Conservation (phyloP, 1,140 invertebrate genomes). For the Zophobas atratus region DNA sequence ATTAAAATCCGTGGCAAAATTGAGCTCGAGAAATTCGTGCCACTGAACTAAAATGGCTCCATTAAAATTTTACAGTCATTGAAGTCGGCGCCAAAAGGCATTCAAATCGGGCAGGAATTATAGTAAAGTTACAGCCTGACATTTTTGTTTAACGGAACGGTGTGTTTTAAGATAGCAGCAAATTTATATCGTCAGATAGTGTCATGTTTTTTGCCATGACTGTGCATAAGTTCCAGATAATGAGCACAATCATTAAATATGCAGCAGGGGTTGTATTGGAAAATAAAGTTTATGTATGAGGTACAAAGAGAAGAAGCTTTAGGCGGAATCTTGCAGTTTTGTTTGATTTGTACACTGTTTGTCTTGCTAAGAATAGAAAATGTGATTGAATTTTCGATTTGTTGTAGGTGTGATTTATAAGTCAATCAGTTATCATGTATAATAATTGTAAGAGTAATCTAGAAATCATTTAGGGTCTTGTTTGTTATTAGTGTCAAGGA, state of each 20-base stretch:
- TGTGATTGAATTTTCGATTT: too few species aligned
- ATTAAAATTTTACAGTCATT: constrained; percentile 18
- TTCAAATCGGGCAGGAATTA: not conserved
- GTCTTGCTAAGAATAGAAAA: too few species aligned
- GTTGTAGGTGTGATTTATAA: too few species aligned
- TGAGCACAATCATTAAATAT: not conserved
- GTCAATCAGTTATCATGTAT: too few species aligned
- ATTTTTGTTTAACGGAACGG: too few species aligned
- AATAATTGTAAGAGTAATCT: too few species aligned
- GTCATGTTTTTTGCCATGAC: constrained; percentile 1
- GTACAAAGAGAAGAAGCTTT: constrained; percentile 2
- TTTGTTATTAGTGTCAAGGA: constrained; percentile 11
- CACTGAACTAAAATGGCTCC: constrained; percentile 4
- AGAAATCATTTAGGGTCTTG: too few species aligned
- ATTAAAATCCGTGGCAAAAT: constrained; percentile 11
- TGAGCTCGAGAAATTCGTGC: constrained; percentile 20
- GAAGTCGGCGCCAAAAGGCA: constrained; percentile 26
- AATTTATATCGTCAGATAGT: not conserved
- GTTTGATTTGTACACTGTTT: not conserved
- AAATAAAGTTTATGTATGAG: constrained; percentile 1
- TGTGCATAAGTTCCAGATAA: constrained; percentile 13
- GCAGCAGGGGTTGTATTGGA: constrained; percentile 1
- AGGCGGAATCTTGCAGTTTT: not conserved
- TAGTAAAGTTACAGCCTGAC: not conserved
- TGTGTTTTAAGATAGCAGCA: not conserved